These are phyloP conservation scores for Falco punctatus DNA, from an alignment of 2,113 vertebrate genomes.

Conservation along the genomic window DNA sequence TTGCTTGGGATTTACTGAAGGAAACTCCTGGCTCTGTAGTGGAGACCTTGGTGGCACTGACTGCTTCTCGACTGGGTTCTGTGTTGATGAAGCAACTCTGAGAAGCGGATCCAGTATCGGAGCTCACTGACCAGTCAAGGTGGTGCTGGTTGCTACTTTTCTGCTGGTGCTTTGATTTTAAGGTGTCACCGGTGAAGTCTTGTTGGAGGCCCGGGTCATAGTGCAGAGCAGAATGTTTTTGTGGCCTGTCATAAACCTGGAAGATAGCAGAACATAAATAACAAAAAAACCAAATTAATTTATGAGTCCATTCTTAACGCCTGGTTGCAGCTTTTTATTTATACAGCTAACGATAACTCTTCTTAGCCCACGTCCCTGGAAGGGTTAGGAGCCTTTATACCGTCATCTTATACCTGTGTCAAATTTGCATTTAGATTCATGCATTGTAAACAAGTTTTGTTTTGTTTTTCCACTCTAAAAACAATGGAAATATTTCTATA, in stretches of 20 bases:
- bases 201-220: slow-evolving; percentile 84
- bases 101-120: slow-evolving; percentile 77
- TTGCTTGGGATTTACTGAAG: slow-evolving; percentile 84
- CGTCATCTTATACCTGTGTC: not conserved
- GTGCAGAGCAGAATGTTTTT: slow-evolving; percentile 85
- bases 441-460: slow-evolving; percentile 6
- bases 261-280: slow-evolving; percentile 25
- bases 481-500: slow-evolving; percentile 36
- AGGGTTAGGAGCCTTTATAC: not conserved
- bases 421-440: slow-evolving; percentile 20
- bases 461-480: not conserved
- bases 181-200: slow-evolving; percentile 90
- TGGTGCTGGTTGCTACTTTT: slow-evolving; percentile 87
- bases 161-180: slow-evolving; percentile 95
- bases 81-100: slow-evolving; percentile 81
- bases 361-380: not conserved
- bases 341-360: not conserved
- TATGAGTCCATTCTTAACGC: not conserved
- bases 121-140: slow-evolving; percentile 86
- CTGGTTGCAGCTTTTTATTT: not conserved
- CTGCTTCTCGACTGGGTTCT: slow-evolving; percentile 83
- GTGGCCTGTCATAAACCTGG: slow-evolving; percentile 91
- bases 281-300: not conserved
- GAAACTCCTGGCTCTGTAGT: slow-evolving; percentile 78
- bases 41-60: slow-evolving; percentile 79